phyloP scores from a whole-genome alignment of 2,888 invertebrate species.

The Schizaphis graminum region DNA sequence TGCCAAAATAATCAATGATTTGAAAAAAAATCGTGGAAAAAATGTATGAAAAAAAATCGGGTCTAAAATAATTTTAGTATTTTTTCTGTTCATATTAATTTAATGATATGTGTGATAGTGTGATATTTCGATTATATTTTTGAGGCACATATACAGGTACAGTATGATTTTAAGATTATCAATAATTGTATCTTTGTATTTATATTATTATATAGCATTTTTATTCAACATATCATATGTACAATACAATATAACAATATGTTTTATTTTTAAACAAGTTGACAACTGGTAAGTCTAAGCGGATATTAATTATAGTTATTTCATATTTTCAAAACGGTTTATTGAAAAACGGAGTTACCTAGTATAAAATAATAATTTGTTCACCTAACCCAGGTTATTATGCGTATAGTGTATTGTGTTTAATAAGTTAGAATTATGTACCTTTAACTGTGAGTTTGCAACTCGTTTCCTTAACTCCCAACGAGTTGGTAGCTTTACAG shows the following conservation, averaged over 20 bases:
- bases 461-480: constrained; percentile 87
- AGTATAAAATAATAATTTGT: neutral
- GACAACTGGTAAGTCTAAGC: neutral
- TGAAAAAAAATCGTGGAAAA: neutral
- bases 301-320: neutral
- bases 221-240: neutral
- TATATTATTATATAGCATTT: neutral
- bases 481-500: constrained; percentile 92
- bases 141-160: neutral
- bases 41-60: neutral
- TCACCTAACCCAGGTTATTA: too few relatives aligned
- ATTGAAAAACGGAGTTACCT: neutral
- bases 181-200: neutral
- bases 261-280: neutral
- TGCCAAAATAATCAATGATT: neutral
- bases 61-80: neutral
- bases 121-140: neutral
- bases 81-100: neutral
- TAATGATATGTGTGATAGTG: neutral
- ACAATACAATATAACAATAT: neutral
- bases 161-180: neutral
- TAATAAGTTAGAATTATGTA: constrained; percentile 70
- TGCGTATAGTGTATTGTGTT: neutral
- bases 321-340: neutral
- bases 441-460: constrained; percentile 88